Conservation (phyloP, 2,797 vertebrate species). For the Petrocephalus schoutedeni region DNA sequence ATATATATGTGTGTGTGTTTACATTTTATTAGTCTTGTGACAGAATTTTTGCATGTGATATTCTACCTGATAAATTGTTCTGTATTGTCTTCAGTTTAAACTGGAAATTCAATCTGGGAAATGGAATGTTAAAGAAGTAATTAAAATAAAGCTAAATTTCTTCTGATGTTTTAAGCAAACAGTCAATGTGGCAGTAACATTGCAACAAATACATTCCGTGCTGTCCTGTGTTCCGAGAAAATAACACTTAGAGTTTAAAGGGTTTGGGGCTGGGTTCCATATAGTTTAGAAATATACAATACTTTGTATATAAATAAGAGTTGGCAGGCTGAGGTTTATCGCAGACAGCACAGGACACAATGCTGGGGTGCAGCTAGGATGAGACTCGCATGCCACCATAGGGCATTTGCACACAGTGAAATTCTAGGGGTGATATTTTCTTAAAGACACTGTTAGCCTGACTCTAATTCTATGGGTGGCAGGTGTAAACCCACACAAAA, state of each 20-base stretch:
- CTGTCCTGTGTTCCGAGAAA: background rate
- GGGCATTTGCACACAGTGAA: background rate
- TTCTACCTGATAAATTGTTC: slow-evolving; percentile 24
- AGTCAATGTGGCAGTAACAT: background rate
- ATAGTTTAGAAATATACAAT: background rate
- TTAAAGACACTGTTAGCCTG: background rate
- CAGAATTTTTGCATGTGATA: slow-evolving; percentile 43
- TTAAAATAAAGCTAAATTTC: background rate
- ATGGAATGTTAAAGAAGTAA: slow-evolving; percentile 9
- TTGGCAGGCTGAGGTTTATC: background rate
- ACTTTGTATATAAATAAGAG: background rate
- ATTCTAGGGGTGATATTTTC: background rate
- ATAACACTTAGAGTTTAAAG: background rate
- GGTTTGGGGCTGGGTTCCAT: background rate
- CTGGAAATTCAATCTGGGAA: slow-evolving; percentile 5
- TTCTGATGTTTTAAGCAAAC: background rate
- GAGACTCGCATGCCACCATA: background rate
- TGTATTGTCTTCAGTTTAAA: slow-evolving; percentile 12
- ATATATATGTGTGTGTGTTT: background rate
- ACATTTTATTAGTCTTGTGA: slow-evolving; percentile 35
- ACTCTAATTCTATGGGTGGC: background rate
- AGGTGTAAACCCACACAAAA: background rate
- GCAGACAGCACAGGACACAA: background rate
- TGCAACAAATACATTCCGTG: background rate
- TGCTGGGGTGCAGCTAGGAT: background rate